These are phyloP conservation scores for Aspidiotus destructor DNA, from an alignment of 2,888 invertebrate species.

Conservation along the genomic window DNA sequence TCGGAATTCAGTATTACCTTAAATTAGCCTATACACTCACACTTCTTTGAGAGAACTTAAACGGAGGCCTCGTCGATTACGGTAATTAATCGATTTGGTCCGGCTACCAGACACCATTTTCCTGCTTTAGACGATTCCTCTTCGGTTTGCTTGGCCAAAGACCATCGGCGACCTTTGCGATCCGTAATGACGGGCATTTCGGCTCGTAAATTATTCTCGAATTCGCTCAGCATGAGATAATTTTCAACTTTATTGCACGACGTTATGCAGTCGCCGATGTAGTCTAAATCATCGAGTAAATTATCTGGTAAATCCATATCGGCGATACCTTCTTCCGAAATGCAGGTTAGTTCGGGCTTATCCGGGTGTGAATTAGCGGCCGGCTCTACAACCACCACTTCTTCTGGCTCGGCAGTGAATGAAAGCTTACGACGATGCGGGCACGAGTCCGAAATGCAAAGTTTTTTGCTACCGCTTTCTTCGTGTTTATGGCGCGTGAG, in stretches of 20 bases:
- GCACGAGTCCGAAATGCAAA: conserved; percentile 50
- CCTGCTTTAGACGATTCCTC: conserved; percentile 39
- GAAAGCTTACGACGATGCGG: conserved; percentile 50
- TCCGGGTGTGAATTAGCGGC: conserved; percentile 43
- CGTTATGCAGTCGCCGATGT: conserved; percentile 72
- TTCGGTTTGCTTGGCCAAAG: conserved; percentile 49
- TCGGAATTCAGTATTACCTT: not conserved
- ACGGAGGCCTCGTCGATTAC: conserved; percentile 64
- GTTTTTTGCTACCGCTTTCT: conserved; percentile 49
- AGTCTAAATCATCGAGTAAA: conserved; percentile 65
- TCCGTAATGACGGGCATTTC: conserved; percentile 66
- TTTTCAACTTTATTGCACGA: conserved; percentile 77
- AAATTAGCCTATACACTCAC: not conserved
- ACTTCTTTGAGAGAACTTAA: conserved; percentile 37
- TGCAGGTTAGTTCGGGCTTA: conserved; percentile 68
- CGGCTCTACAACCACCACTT: conserved; percentile 38
- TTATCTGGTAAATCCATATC: conserved; percentile 75
- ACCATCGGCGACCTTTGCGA: conserved; percentile 61
- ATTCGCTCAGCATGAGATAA: conserved; percentile 75
- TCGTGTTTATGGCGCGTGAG: conserved; percentile 61
- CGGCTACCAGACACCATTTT: conserved; percentile 44
- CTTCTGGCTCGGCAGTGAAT: conserved; percentile 51
- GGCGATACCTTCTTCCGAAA: conserved; percentile 73
- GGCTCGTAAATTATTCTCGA: conserved; percentile 72
- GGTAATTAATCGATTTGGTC: conserved; percentile 57